Evolutionary conservation across 1,140 invertebrate genomes (phyloP), one percentile per base, ranked within the genome.

Genomic region (Drosophila gunungcola): DNA sequence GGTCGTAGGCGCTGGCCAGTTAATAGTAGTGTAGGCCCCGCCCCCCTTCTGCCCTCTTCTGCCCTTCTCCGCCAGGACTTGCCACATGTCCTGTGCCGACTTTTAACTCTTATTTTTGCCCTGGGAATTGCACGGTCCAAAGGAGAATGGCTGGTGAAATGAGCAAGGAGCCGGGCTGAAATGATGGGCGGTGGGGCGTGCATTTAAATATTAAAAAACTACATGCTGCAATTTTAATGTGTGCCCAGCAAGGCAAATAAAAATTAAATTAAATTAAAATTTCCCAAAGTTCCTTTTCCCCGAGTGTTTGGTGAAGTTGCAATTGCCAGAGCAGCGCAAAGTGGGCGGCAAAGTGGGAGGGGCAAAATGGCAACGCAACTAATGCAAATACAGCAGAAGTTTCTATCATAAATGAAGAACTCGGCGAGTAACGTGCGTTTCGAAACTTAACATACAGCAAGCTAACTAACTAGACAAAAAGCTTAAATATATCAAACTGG

Each of bases 261-360:
- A 83, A 83, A 80, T 84, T 72, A 83, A 83, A 83, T 83, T 79
- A 83, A 83, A 83, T 80, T 80, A 80, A 80, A 83, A 79, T 80
- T 83, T 70, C 55, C 46, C 41, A 76, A 83, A 83, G 51, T 63
- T 84, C 43, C 72, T 41, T 38, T 27, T 29, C 34, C 62, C 68
- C 52, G 78, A 70, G 57, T 69, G 77, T 38, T 61, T 73, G 69
- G 38, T 57, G 63, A 49, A 77, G 43, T 73, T 55, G 65, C 68
- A 70, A 70, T 48, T 70, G 67, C 65, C 11, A 6, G 41, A 13
- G 52, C 46, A 10, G 29, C 6, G 11, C 34, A 52, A 48, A 55
- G 45, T 16, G 34, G 11, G 10, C 13, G 45, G 43, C 13, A n/a
- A 5, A 10, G 32, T 38, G 13, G 29, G 32, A 12, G 32, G 13